These are phyloP conservation scores for Pocillopora damicornis DNA, from an alignment of 64 coral and sea anemone genomes.

Conservation along the genomic window DNA sequence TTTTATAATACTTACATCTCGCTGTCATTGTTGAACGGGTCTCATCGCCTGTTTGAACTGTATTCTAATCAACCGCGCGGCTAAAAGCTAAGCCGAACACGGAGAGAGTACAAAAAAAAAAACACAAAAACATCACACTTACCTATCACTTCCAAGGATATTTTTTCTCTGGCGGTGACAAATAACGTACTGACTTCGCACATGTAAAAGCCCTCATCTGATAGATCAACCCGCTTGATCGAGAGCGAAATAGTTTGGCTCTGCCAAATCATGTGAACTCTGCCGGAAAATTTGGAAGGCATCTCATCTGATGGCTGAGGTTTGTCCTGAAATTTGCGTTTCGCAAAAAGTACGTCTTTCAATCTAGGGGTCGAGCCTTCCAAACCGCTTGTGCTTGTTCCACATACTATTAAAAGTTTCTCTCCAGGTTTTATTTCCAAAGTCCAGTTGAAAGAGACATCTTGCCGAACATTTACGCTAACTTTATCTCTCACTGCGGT, in stretches of 20 bases:
- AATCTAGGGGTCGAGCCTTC: background rate
- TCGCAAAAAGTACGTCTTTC: background rate
- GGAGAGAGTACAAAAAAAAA: background rate
- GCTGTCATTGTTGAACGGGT: background rate
- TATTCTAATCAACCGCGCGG: background rate
- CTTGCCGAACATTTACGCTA: slow-evolving; percentile 45
- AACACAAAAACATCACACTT: slow-evolving; percentile 20
- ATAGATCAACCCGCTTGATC: slow-evolving; percentile 46
- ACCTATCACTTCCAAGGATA: slow-evolving; percentile 64
- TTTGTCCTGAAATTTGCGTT: background rate
- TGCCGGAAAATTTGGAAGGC: slow-evolving; percentile 13
- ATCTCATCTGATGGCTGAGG: background rate
- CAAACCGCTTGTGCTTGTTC: background rate
- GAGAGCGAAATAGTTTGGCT: slow-evolving; percentile 65
- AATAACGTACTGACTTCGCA: slow-evolving; percentile 63
- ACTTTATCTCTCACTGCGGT: slow-evolving; percentile 42
- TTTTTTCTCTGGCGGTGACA: slow-evolving; percentile 53
- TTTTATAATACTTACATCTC: background rate
- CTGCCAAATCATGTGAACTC: slow-evolving; percentile 37
- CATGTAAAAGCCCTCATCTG: slow-evolving; percentile 70
- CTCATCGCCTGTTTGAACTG: background rate
- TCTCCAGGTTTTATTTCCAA: slow-evolving; percentile 17
- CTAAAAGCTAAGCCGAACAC: background rate
- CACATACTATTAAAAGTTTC: slow-evolving; percentile 23
- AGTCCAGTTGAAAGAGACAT: slow-evolving; percentile 57